phyloP scores from a whole-genome alignment of 2,113 vertebrate species.

The Neopipo cinnamomea region DNA sequence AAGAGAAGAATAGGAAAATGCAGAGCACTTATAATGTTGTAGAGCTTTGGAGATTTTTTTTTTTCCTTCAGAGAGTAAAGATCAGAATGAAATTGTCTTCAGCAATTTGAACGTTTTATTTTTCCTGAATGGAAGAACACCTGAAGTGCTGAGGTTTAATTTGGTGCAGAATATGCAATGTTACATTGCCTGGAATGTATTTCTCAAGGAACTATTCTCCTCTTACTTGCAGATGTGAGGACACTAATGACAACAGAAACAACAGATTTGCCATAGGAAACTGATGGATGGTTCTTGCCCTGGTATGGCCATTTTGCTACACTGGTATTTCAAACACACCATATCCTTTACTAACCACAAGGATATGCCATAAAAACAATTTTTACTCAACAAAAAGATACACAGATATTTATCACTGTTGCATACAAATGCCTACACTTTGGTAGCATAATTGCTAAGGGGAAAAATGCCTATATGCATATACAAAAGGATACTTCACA shows the following conservation, averaged over 20 bases:
- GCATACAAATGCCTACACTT: not conserved
- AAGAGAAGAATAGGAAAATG: conserved; percentile 1
- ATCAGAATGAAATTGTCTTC: conserved; percentile 21
- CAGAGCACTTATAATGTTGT: not conserved
- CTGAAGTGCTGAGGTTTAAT: not conserved
- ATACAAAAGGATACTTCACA: not conserved
- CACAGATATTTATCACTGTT: not conserved
- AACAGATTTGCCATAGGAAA: not conserved
- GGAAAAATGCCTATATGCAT: not conserved
- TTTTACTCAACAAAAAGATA: not conserved
- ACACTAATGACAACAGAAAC: not conserved
- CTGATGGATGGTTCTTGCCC: not conserved
- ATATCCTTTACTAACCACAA: not conserved
- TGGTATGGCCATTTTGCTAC: not conserved
- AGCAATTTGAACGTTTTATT: conserved; percentile 7
- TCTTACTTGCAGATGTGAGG: not conserved
- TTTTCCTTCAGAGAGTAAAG: not conserved
- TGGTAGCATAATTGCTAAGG: not conserved
- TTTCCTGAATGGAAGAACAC: not conserved
- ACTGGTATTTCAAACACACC: not conserved
- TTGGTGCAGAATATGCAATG: not conserved
- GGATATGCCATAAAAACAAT: not conserved
- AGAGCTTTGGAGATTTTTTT: not conserved
- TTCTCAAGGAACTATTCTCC: not conserved
- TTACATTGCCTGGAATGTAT: not conserved